These are phyloP conservation scores for Chelonus insularis DNA, from an alignment of 1,140 invertebrate species.

Conservation along the genomic window DNA sequence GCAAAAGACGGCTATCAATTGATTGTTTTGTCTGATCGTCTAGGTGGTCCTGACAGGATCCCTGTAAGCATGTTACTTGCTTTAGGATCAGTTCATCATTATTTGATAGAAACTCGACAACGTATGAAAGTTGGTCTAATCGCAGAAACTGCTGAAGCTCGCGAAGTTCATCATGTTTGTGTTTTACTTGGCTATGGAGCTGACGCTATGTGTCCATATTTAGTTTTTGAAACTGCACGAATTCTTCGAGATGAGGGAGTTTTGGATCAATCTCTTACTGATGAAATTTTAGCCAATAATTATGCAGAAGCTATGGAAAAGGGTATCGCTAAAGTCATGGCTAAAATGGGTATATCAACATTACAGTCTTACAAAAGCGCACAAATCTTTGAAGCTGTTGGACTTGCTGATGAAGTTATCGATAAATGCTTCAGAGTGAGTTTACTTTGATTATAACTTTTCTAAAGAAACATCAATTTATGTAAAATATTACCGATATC, in stretches of 20 bases:
- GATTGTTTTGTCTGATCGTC: constrained; percentile 86
- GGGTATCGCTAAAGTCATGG: constrained; percentile 92
- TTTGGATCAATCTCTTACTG: constrained; percentile 73
- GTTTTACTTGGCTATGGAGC: constrained; percentile 95
- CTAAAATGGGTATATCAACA: constrained; percentile 99
- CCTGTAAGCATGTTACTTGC: constrained; percentile 85
- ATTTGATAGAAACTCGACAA: constrained; percentile 91
- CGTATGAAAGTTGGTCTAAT: constrained; percentile 95
- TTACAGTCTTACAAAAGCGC: constrained; percentile 99
- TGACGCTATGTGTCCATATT: constrained; percentile 95
- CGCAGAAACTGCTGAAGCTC: constrained; percentile 91
- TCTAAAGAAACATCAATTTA: too few relatives aligned
- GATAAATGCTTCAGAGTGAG: constrained; percentile 88
- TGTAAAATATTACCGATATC: too few relatives aligned
- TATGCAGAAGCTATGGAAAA: constrained; percentile 75
- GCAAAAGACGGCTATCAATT: constrained; percentile 82
- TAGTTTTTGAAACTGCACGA: constrained; percentile 91
- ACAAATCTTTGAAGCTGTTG: constrained; percentile 99
- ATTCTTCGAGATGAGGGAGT: constrained; percentile 81
- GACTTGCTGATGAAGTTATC: constrained; percentile 88
- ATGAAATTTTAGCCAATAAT: constrained; percentile 83
- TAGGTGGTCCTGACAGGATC: constrained; percentile 71
- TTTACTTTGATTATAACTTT: too few relatives aligned
- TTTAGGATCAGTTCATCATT: constrained; percentile 92
- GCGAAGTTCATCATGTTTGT: constrained; percentile 97